These are phyloP conservation scores for Megalops atlanticus DNA, from an alignment of 2,113 vertebrate genomes.

Conservation along the genomic window DNA sequence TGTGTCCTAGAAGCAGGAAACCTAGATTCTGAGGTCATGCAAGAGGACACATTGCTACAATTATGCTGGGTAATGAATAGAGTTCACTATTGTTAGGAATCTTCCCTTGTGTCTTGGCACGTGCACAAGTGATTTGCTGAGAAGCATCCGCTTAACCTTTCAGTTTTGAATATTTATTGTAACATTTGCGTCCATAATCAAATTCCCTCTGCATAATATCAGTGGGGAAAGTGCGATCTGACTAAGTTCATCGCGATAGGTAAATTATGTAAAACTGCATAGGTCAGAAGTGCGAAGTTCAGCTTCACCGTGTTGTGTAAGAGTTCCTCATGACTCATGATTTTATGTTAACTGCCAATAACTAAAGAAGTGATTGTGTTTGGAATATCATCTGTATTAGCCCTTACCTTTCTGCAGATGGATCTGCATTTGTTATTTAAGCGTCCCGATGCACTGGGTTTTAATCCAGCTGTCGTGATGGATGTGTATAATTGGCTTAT, in stretches of 20 bases:
- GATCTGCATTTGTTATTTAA: background rate
- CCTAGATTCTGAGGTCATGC: conserved; percentile 70
- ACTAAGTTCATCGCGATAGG: conserved; percentile 34
- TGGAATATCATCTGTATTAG: background rate
- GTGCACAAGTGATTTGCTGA: background rate
- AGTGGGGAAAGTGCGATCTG: background rate
- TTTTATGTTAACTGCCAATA: background rate
- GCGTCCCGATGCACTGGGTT: background rate
- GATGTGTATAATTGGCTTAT: background rate
- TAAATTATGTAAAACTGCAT: conserved; percentile 64
- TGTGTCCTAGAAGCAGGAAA: conserved; percentile 68
- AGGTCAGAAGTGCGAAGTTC: conserved; percentile 35
- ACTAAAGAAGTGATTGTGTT: background rate
- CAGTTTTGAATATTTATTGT: conserved; percentile 11
- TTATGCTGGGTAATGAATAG: conserved; percentile 61
- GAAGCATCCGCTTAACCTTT: conserved; percentile 23
- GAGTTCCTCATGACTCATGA: background rate
- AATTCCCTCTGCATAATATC: background rate
- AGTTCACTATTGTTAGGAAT: conserved; percentile 23
- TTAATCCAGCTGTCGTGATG: background rate
- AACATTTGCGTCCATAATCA: background rate
- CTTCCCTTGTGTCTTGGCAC: background rate
- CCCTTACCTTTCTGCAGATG: background rate
- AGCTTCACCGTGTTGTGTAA: background rate
- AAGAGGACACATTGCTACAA: conserved; percentile 57